These are phyloP conservation scores for Phaetusa simplex DNA, from an alignment of 2,113 vertebrate genomes.

Conservation along the genomic window DNA sequence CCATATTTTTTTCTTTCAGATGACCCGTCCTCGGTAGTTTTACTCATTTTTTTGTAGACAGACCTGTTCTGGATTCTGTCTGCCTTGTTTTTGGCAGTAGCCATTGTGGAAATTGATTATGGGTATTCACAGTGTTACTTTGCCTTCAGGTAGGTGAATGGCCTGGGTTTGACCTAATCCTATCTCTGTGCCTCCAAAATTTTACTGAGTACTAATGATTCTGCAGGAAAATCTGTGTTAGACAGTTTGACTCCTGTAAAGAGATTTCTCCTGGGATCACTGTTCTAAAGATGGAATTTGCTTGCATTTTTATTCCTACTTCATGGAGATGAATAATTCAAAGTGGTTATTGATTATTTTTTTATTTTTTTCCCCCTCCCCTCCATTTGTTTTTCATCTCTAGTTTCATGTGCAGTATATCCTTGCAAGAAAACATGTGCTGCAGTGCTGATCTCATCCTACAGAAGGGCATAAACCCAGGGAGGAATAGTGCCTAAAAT, in stretches of 20 bases:
- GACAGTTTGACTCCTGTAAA: background rate
- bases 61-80: background rate
- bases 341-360: slow-evolving; percentile 33
- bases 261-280: background rate
- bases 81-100: background rate
- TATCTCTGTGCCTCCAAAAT: background rate
- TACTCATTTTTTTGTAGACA: background rate
- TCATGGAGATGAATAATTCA: slow-evolving; percentile 56
- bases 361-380: background rate
- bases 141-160: background rate
- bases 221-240: background rate
- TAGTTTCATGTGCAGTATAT: background rate
- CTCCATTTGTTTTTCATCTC: slow-evolving; percentile 25
- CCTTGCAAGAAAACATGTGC: background rate
- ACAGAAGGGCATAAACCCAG: background rate
- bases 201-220: background rate
- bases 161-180: background rate
- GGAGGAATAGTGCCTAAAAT: background rate
- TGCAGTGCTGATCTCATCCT: background rate
- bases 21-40: background rate
- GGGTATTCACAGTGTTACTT: background rate
- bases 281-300: background rate
- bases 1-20: background rate
- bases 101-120: background rate
- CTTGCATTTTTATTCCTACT: slow-evolving; percentile 45